Evolutionary conservation across 2,113 vertebrate species (phyloP), one percentile per base, ranked within the genome.

Genomic region (Dipodomys spectabilis): DNA sequence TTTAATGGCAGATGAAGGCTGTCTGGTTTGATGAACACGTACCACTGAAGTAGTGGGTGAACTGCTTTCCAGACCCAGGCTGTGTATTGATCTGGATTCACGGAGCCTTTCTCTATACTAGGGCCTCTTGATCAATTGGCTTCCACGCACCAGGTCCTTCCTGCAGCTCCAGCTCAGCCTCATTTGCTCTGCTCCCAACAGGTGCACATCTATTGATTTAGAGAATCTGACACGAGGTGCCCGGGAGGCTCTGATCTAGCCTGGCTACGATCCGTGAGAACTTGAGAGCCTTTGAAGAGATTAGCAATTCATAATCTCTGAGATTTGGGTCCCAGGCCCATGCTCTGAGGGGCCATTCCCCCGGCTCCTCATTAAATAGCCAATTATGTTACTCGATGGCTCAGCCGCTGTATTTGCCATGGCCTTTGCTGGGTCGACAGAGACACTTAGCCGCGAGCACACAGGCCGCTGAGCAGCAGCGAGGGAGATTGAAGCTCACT

Each of bases 321-420:
- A 77, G 71, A 32, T 93, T 44, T 72, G 67, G 49, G 80, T 77
- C 71, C 72, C 71, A 35, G 60, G 68, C 23, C 39, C 32, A 4
- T 0, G 19, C 73, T 49, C 44, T 5, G 13, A 22, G n/a, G n/a
- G 82, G 65, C 74, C 28, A 16, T 45, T 88, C 86, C 78, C 86
- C 60, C 39, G 74, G 32, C 35, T 71, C 71, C 90, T 94, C 80
- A 75, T 91, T 94, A 91, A 73, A 91, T 49, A 45, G 77, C n/a
- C 90, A 86, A 45, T 30, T 65, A 78, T 30, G 45, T 60, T 71
- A 10, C 67, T 45, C 32, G 23, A 57, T 49, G 35, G 20, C 1
- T 0, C 5, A 22, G 67, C 69, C 45, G 45, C 45, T 23, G 32
- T n/a, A 28, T 67, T 39, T 73, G n/a, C 53, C 1, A 0, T 62